These are phyloP conservation scores for Lasioglossum oenotherae DNA, from an alignment of 2,888 invertebrate genomes.

Conservation along the genomic window DNA sequence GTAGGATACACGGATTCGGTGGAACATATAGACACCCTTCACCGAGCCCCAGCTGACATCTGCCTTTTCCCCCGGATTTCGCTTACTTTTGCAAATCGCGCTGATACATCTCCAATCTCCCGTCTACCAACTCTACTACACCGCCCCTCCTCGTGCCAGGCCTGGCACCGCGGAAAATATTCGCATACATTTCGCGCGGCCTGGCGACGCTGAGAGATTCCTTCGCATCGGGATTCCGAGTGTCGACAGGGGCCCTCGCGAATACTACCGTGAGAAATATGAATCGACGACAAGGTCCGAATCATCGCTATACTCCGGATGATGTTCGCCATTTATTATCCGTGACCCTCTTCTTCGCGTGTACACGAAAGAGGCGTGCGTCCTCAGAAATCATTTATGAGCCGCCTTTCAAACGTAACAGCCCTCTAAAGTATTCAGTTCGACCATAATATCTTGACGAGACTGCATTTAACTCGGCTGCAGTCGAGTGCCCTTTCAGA, in stretches of 20 bases:
- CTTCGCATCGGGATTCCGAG: conserved; percentile 6
- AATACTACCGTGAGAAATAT: conserved; percentile 15
- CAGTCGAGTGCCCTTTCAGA: neutral
- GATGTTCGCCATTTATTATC: conserved; percentile 20
- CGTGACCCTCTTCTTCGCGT: neutral
- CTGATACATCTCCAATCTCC: conserved; percentile 70
- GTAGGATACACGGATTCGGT: conserved; percentile 43
- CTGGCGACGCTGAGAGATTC: conserved; percentile 13
- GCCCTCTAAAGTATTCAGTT: neutral
- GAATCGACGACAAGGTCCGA: conserved; percentile 3
- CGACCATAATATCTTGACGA: neutral
- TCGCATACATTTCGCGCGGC: conserved; percentile 71
- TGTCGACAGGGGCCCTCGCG: neutral
- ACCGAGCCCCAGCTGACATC: conserved; percentile 73
- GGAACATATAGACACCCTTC: conserved; percentile 47
- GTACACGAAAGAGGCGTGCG: conserved; percentile 10
- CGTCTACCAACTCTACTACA: neutral
- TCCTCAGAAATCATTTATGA: neutral
- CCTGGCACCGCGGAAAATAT: conserved; percentile 69
- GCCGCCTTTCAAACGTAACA: neutral
- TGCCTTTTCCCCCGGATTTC: conserved; percentile 69
- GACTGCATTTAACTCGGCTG: neutral
- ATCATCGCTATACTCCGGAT: neutral
- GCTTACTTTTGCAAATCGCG: conserved; percentile 71
- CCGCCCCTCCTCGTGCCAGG: neutral